A percentile compares a stretch with the other conserved stretches of the same genome.
These are phyloP conservation scores for Actinostola sp. DNA, from an alignment of 92 coral and sea anemone genomes.

Conservation along the genomic window DNA sequence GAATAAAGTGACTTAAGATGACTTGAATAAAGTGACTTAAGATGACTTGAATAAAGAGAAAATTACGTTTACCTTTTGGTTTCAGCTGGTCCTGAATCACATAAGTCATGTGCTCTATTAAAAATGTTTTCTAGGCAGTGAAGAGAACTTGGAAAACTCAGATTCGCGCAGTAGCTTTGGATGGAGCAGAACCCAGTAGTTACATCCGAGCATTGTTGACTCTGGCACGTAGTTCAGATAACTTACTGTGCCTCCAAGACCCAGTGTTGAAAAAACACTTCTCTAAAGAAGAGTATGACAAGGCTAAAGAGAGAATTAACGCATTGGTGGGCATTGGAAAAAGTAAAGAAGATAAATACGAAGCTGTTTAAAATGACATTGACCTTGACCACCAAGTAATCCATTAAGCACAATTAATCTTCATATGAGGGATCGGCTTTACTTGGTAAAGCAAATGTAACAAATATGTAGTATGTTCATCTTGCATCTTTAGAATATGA, in stretches of 20 bases:
- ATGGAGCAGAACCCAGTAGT: slow-evolving; percentile 33
- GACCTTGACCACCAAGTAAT: too few relatives aligned
- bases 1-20: too few relatives aligned
- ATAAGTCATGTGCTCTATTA: background rate
- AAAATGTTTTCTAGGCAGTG: background rate
- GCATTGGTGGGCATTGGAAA: background rate
- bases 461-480: too few relatives aligned
- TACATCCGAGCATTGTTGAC: slow-evolving; percentile 62
- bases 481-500: too few relatives aligned
- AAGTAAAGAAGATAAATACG: too few relatives aligned
- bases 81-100: background rate
- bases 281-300: slow-evolving; percentile 54
- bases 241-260: slow-evolving; percentile 20
- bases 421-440: too few relatives aligned
- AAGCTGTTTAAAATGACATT: too few relatives aligned
- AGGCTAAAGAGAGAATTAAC: slow-evolving; percentile 47
- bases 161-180: slow-evolving; percentile 9
- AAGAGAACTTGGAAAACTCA: background rate
- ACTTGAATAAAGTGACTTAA: too few relatives aligned
- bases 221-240: slow-evolving; percentile 52
- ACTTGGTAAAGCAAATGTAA: too few relatives aligned
- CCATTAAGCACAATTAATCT: too few relatives aligned
- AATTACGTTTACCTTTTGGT: too few relatives aligned
- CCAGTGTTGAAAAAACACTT: slow-evolving; percentile 64
- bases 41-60: background rate